Percentiles rank a stretch among this genome's conserved stretches.
Conservation (phyloP, 1,140 invertebrate genomes). For the Pseudomyrmex sp. region DNA sequence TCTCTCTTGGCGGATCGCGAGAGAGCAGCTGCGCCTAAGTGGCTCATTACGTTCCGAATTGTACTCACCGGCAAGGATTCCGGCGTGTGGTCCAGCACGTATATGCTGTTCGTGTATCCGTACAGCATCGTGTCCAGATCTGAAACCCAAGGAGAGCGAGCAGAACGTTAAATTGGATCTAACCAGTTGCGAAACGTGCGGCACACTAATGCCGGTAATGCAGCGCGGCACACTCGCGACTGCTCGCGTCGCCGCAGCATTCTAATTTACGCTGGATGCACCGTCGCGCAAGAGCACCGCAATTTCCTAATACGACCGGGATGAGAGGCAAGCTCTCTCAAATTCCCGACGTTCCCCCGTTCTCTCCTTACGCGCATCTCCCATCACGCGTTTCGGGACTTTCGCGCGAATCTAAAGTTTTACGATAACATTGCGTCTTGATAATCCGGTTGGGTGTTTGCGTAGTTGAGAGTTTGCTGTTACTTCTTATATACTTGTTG, state of each 20-base stretch:
- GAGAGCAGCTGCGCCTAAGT: conserved; percentile 51
- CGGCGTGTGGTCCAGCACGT: conserved; percentile 82
- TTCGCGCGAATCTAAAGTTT: neutral
- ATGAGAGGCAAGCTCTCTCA: conserved; percentile 22
- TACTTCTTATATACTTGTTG: neutral
- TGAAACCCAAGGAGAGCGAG: conserved; percentile 76
- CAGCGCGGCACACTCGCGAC: conserved; percentile 1
- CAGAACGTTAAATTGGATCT: conserved; percentile 70
- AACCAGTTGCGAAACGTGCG: conserved; percentile 44
- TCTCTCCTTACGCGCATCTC: neutral
- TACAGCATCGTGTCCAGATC: conserved; percentile 84
- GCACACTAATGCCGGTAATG: conserved; percentile 60
- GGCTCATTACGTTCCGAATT: conserved; percentile 40
- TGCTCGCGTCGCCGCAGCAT: conserved; percentile 37
- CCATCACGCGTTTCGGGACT: neutral
- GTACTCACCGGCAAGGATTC: conserved; percentile 82
- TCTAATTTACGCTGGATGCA: conserved; percentile 55
- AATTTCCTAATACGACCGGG: conserved; percentile 49
- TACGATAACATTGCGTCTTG: conserved; percentile 16
- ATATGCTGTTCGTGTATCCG: conserved; percentile 84
- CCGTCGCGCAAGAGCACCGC: conserved; percentile 1
- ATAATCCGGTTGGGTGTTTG: conserved; percentile 13
- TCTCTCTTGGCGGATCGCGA: neutral
- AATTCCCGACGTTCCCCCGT: conserved; percentile 22
- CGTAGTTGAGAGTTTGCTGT: conserved; percentile 10